phyloP scores from a whole-genome alignment of 2,797 vertebrate genomes.

The Avahi laniger region DNA sequence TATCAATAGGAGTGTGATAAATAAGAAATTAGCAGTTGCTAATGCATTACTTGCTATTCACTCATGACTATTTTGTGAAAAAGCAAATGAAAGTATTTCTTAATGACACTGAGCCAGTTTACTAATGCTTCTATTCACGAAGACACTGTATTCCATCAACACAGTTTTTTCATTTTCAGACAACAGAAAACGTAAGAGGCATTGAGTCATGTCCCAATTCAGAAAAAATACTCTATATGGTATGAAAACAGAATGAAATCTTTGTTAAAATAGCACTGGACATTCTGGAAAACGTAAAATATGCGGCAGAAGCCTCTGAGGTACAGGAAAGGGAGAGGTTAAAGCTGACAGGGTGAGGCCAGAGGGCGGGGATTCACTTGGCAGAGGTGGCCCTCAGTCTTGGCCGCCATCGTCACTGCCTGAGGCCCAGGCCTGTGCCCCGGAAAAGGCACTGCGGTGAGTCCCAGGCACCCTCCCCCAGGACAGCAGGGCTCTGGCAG shows the following conservation, averaged over 20 bases:
- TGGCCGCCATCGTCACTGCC: neutral
- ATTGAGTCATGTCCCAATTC: neutral
- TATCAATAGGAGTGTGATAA: neutral
- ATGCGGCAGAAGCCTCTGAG: neutral
- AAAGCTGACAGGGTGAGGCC: neutral
- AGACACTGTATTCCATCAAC: neutral
- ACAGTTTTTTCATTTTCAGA: slow-evolving; percentile 22
- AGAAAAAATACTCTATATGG: slow-evolving; percentile 3
- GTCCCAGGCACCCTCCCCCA: neutral
- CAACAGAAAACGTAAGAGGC: neutral
- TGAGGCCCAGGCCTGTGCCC: neutral
- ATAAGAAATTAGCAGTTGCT: neutral
- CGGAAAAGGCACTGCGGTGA: neutral
- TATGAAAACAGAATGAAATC: slow-evolving; percentile 24
- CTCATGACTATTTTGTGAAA: slow-evolving; percentile 23
- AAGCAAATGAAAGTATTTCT: slow-evolving; percentile 33
- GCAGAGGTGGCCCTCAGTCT: neutral
- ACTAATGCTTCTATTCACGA: slow-evolving; percentile 10
- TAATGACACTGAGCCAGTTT: neutral
- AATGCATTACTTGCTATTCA: neutral
- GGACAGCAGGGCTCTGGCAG: neutral
- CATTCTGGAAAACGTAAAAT: slow-evolving; percentile 12
- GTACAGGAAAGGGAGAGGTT: neutral
- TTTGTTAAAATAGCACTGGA: slow-evolving; percentile 43
- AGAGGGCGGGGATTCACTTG: neutral